Percentiles rank a stretch among this genome's conserved stretches.
Evolutionary conservation across 2,113 vertebrate species (phyloP).

Genomic region (Dipodomys spectabilis): DNA sequence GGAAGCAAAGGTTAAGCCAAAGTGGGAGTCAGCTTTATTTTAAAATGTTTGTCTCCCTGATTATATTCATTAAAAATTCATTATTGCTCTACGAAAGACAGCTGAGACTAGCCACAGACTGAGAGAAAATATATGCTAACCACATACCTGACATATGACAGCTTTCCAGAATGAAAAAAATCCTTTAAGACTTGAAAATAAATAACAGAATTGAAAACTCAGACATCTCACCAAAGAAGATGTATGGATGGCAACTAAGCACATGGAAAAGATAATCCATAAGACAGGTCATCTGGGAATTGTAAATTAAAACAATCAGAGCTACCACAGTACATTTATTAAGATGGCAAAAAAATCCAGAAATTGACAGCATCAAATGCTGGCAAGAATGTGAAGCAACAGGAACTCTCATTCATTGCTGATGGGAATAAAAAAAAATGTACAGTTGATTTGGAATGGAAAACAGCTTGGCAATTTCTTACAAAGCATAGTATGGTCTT

Average conservation of each 20-base stretch:
- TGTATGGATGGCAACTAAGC: not conserved
- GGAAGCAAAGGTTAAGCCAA: not conserved
- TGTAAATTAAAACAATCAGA: conserved; percentile 1
- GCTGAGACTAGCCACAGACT: not conserved
- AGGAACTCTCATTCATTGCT: not conserved
- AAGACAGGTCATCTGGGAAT: not conserved
- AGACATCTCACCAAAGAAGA: conserved; percentile 5
- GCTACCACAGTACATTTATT: not conserved
- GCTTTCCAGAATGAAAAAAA: not conserved
- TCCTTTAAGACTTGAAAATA: not conserved
- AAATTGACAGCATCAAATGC: not conserved
- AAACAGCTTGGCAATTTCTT: not conserved
- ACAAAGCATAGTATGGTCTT: not conserved
- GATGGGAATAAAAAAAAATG: not conserved
- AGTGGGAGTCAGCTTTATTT: not conserved
- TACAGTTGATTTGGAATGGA: not conserved
- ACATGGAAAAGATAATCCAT: not conserved
- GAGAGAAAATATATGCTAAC: conserved; percentile 1
- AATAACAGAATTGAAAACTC: conserved; percentile 3
- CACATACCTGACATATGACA: not conserved
- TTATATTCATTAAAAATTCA: not conserved
- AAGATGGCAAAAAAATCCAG: conserved; percentile 21
- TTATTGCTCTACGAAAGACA: not conserved
- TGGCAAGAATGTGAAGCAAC: not conserved
- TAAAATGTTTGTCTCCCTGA: conserved; percentile 11